These are phyloP conservation scores for Calidris pugnax DNA, from an alignment of 2,113 vertebrate species.

Conservation along the genomic window DNA sequence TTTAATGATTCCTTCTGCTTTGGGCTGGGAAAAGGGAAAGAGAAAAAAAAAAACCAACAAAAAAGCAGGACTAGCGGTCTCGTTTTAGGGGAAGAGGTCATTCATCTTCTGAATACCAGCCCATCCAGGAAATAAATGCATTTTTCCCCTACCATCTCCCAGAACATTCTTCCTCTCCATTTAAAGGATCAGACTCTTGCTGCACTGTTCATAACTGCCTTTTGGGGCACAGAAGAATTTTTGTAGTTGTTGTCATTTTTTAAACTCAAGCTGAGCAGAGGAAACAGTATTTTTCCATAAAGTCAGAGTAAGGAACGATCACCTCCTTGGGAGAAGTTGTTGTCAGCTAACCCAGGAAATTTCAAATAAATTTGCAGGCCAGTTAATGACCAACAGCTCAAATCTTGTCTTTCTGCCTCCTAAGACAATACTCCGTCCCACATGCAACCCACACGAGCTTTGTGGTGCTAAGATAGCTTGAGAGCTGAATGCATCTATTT, in stretches of 20 bases:
- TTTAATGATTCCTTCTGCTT: background rate
- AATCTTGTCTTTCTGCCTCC: background rate
- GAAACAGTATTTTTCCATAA: background rate
- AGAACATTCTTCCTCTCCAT: background rate
- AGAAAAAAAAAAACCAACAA: background rate
- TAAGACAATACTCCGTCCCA: background rate
- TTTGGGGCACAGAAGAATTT: background rate
- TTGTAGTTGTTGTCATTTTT: background rate
- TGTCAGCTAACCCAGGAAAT: background rate
- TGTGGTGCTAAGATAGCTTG: background rate
- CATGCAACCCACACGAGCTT: background rate
- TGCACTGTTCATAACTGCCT: background rate
- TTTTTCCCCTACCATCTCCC: background rate
- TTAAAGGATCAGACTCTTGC: background rate
- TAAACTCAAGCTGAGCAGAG: background rate
- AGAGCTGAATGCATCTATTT: background rate
- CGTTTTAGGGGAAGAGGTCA: background rate
- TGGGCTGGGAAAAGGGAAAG: background rate
- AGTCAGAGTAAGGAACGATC: background rate
- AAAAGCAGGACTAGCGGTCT: background rate
- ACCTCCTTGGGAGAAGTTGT: background rate
- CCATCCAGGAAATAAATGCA: background rate
- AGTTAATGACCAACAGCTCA: background rate
- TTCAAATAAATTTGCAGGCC: background rate
- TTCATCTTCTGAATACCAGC: background rate